A percentile compares a stretch with the other conserved stretches of the same genome.
Evolutionary conservation across 2,797 vertebrate species (phyloP).

Genomic region (Phrynocephalus vlangalii): DNA sequence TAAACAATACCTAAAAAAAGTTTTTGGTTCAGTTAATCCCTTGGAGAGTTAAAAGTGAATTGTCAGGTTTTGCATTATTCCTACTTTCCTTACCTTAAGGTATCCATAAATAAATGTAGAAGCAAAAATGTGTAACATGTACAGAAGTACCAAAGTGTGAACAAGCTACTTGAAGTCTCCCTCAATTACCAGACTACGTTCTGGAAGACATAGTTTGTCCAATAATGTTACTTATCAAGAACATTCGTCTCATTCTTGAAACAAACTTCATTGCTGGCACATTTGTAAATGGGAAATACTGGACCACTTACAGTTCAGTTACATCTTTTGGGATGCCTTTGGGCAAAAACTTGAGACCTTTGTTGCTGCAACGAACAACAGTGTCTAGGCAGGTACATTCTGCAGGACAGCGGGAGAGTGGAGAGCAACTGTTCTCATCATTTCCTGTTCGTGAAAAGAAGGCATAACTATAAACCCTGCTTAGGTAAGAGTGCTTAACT

Average conservation of each 20-base stretch:
- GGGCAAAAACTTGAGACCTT: conserved; percentile 89
- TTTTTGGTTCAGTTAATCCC: neutral
- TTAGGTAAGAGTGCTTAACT: conserved; percentile 14
- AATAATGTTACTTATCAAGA: neutral
- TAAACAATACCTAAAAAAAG: no score
- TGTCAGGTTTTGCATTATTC: neutral
- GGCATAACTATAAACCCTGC: conserved; percentile 16
- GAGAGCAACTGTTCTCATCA: conserved; percentile 95
- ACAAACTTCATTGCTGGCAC: conserved; percentile 15
- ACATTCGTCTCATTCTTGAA: conserved; percentile 7
- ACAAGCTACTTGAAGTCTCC: neutral
- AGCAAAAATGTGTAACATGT: neutral
- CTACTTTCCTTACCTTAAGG: neutral
- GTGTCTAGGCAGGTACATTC: conserved; percentile 97
- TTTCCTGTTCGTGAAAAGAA: conserved; percentile 83
- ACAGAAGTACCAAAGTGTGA: neutral
- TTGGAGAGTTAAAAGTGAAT: neutral
- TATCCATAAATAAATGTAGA: neutral
- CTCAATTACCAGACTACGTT: neutral
- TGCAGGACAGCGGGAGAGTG: conserved; percentile 90
- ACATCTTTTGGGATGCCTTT: conserved; percentile 95
- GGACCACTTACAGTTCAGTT: conserved; percentile 92
- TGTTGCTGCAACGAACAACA: conserved; percentile 98
- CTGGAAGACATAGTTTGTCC: neutral
- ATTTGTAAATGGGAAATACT: conserved; percentile 31